Evolutionary conservation across 2,888 invertebrate species (phyloP), one percentile per base, ranked within the genome.

Genomic region (Chloroclysta siterata): DNA sequence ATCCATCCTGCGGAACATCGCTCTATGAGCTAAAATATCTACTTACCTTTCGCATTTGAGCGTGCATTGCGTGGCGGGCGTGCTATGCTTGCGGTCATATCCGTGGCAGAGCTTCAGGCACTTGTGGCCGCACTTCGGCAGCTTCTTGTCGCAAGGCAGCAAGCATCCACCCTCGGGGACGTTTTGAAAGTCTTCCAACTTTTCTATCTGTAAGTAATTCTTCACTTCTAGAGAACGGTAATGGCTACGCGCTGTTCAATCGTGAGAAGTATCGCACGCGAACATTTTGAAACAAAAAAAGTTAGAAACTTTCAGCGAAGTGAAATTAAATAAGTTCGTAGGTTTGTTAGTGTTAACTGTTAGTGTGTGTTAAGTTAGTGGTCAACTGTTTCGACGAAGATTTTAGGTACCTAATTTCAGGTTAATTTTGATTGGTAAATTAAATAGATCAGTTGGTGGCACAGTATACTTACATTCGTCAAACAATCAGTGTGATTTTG

Each of bases 151-250:
- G 77, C 96, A 97, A 15, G 82, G 81, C 47, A 77, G 65, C 36
- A 80, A 76, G 76, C 96, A 96, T 0, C 96, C 96, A 1, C 95
- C 95, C 82, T 95, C 94, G 0, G 93, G 88, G 7, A 93, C 87
- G 29, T 88, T 83, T 6, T 79, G 63, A 73, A 94, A 94, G 73
- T 94, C 94, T 29, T 78, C 74, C 2, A 77, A 68, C 15, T 66
- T 76, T 5, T 76, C 70, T 52, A 89, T 76, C 89, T 90, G 68
- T 59, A 33, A 59, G 13, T 5, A 3, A 46, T 14, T 8, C 14
- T 50, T 50, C 11, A 39, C 0, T 39, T 39, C 11, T 39, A 39
- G 1, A 8, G 11, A 8, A 33, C 33, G 33, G 22, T 3, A 22
- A 22, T 22, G 22, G 22, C n/a, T n/a, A n/a, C 22, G 22, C 22